Evolutionary conservation across 1,140 invertebrate genomes (phyloP).

Genomic region (Mactra quadrangularis): DNA sequence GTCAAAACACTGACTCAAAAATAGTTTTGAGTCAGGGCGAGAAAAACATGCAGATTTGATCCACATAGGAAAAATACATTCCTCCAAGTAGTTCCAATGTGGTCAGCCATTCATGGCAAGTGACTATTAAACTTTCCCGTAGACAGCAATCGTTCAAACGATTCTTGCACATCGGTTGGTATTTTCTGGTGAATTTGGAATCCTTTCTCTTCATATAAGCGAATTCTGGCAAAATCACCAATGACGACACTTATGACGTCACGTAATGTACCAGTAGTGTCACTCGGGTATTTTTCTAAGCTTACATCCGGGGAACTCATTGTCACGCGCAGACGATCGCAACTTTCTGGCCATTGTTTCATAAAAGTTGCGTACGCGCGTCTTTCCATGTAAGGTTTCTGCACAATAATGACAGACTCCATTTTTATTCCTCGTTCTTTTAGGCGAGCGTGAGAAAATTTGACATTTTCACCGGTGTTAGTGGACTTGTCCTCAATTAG

Average conservation of each 20-base stretch:
- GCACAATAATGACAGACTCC: conserved; percentile 70
- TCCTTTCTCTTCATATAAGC: conserved; percentile 68
- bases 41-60: no score
- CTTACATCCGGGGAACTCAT: conserved; percentile 74
- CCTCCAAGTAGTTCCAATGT: no score
- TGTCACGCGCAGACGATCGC: conserved; percentile 2
- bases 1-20: no score
- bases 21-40: no score
- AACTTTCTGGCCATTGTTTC: conserved; percentile 73
- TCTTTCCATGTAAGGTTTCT: conserved; percentile 76
- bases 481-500: conserved; percentile 70
- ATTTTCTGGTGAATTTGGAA: conserved; percentile 73
- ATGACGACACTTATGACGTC: conserved; percentile 71
- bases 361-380: conserved; percentile 75
- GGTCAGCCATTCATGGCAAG: conserved; percentile 25
- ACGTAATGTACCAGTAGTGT: conserved; percentile 65
- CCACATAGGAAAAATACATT: no score
- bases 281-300: conserved; percentile 70
- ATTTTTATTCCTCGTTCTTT: conserved; percentile 33
- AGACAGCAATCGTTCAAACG: conserved; percentile 56
- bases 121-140: conserved; percentile 55
- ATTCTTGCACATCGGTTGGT: conserved; percentile 68
- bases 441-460: conserved; percentile 67
- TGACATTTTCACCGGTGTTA: conserved; percentile 78
- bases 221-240: conserved; percentile 70